Evolutionary conservation across 2,113 vertebrate species (phyloP).

Genomic region (Alethe diademata): DNA sequence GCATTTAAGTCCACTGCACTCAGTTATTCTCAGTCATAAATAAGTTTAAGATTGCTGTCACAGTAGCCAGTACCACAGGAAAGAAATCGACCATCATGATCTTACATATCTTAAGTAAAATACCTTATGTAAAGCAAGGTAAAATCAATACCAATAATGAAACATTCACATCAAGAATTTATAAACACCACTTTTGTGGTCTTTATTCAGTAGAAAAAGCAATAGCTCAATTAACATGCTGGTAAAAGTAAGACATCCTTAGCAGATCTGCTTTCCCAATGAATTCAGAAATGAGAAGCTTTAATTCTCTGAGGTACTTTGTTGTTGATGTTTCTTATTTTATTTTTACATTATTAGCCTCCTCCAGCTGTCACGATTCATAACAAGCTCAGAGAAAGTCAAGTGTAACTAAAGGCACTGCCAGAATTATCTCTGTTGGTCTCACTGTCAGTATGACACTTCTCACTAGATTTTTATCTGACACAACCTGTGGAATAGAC

Average conservation of each 20-base stretch:
- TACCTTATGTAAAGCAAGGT: neutral
- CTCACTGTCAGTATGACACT: slow-evolving; percentile 50
- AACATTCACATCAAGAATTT: neutral
- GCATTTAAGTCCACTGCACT: neutral
- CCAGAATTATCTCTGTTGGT: slow-evolving; percentile 66
- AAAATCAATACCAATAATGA: neutral
- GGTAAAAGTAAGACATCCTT: neutral
- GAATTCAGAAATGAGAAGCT: slow-evolving; percentile 47
- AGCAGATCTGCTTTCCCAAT: slow-evolving; percentile 13
- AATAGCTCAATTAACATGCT: neutral
- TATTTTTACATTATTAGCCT: slow-evolving; percentile 70
- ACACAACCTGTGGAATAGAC: slow-evolving; percentile 11
- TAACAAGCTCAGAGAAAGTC: slow-evolving; percentile 63
- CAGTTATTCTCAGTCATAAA: neutral
- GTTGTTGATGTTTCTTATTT: slow-evolving; percentile 30
- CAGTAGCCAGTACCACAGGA: neutral
- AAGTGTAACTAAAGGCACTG: slow-evolving; percentile 43
- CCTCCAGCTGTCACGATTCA: slow-evolving; percentile 66
- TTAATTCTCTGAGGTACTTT: slow-evolving; percentile 14
- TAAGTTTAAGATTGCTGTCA: neutral
- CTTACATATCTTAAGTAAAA: neutral
- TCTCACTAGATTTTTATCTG: slow-evolving; percentile 58
- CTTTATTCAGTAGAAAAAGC: neutral
- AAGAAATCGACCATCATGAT: neutral
- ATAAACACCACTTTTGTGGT: neutral